phyloP scores from a whole-genome alignment of 2,888 invertebrate species.

The Ischnus inquisitorius region DNA sequence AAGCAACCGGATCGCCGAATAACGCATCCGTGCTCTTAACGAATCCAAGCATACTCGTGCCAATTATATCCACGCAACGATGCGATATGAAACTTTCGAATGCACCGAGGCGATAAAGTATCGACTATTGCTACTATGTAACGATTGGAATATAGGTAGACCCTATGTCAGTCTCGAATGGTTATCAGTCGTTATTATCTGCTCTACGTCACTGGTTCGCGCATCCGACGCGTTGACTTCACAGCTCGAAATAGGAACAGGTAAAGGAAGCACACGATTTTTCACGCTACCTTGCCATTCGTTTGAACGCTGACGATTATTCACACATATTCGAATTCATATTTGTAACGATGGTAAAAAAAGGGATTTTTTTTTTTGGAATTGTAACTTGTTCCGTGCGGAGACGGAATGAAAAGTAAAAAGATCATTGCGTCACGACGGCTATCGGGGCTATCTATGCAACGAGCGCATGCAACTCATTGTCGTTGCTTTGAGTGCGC shows the following conservation, averaged over 20 bases:
- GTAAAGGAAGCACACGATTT: background rate
- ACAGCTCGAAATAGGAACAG: background rate
- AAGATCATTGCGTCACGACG: conserved; percentile 25
- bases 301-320: background rate
- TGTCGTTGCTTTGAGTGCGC: background rate
- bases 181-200: background rate
- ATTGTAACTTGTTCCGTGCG: background rate
- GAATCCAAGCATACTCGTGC: too few relatives aligned
- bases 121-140: too few relatives aligned
- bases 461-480: background rate
- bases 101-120: too few relatives aligned
- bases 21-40: too few relatives aligned
- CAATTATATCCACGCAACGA: too few relatives aligned
- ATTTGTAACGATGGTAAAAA: background rate
- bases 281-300: background rate
- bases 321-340: background rate
- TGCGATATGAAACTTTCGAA: too few relatives aligned
- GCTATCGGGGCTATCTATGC: background rate
- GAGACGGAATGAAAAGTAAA: background rate
- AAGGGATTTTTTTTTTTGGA: background rate
- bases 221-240: background rate
- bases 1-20: too few relatives aligned
- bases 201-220: background rate
- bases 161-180: background rate
- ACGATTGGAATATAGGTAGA: background rate